Conservation (phyloP, 2,888 invertebrate genomes). For the Hirtodrosophila alboralis region DNA sequence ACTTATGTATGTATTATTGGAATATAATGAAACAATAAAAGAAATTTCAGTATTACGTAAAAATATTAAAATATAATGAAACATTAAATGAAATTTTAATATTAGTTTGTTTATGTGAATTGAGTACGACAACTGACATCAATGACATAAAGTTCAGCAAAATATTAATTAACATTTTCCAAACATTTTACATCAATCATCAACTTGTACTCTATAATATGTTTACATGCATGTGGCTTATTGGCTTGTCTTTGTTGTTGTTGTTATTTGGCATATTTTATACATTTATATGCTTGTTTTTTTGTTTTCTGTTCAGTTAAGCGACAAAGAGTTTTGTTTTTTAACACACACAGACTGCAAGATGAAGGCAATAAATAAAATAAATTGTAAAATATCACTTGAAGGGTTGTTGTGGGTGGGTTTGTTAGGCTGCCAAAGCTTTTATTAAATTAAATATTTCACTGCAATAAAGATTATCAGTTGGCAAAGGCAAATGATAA, state of each 20-base stretch:
- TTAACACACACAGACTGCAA: constrained; percentile 11
- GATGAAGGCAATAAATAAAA: constrained; percentile 68
- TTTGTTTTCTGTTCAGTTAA: constrained; percentile 59
- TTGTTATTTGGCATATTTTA: constrained; percentile 72
- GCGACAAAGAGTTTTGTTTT: constrained; percentile 45
- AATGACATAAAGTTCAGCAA: too few relatives aligned
- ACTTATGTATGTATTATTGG: too few relatives aligned
- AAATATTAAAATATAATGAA: too few relatives aligned
- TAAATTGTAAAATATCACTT: constrained; percentile 75
- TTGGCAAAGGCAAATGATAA: constrained; percentile 69
- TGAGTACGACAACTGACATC: too few relatives aligned
- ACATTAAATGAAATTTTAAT: too few relatives aligned
- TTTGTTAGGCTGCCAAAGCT: constrained; percentile 37
- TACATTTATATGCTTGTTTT: constrained; percentile 75
- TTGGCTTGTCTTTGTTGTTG: constrained; percentile 69
- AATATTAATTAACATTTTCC: too few relatives aligned
- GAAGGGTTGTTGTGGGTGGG: constrained; percentile 21
- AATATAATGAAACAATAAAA: too few relatives aligned
- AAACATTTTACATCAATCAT: too few relatives aligned
- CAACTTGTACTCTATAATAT: constrained; percentile 16
- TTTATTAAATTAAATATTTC: constrained; percentile 79
- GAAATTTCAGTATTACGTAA: too few relatives aligned
- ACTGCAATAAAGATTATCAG: constrained; percentile 79
- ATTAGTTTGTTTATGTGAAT: too few relatives aligned
- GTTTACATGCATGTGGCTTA: constrained; percentile 53